Conservation (phyloP, 2,113 vertebrate species). For the Hemiprocne comata region DNA sequence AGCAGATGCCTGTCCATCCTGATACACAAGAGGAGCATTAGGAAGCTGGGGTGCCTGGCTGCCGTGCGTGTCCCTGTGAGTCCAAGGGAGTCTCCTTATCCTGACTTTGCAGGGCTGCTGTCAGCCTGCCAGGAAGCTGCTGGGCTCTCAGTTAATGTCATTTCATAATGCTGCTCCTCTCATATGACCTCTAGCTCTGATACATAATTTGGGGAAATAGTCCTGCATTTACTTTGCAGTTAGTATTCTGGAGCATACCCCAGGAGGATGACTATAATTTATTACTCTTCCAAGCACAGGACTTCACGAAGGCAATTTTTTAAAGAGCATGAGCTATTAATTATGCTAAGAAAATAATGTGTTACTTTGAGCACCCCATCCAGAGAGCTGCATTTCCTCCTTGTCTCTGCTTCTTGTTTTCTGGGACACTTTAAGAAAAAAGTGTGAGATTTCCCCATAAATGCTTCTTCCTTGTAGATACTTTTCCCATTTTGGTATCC, state of each 20-base stretch:
- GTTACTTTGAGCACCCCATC: neutral
- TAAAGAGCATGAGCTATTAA: neutral
- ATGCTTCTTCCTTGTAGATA: neutral
- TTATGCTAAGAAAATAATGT: neutral
- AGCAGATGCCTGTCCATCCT: accelerated
- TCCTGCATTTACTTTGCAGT: slow-evolving; percentile 47
- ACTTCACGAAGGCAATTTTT: slow-evolving; percentile 34
- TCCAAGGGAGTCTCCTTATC: neutral
- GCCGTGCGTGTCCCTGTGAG: accelerated
- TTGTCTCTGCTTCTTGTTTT: neutral
- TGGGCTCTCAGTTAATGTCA: slow-evolving; percentile 18
- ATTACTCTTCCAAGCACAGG: slow-evolving; percentile 12
- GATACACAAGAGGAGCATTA: accelerated
- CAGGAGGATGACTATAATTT: slow-evolving; percentile 3
- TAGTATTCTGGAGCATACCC: slow-evolving; percentile 37
- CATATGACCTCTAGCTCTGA: neutral
- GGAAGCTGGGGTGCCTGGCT: accelerated
- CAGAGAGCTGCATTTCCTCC: neutral
- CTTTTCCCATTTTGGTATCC: neutral
- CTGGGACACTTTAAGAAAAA: neutral
- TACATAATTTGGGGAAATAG: slow-evolving; percentile 53
- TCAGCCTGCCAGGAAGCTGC: neutral
- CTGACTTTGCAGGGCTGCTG: slow-evolving; percentile 19
- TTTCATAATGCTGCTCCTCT: slow-evolving; percentile 35
- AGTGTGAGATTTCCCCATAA: neutral